Evolutionary conservation across 2,113 vertebrate species (phyloP), one percentile per base, ranked within the genome.

Genomic region (Speoplatyrhinus poulsoni): DNA sequence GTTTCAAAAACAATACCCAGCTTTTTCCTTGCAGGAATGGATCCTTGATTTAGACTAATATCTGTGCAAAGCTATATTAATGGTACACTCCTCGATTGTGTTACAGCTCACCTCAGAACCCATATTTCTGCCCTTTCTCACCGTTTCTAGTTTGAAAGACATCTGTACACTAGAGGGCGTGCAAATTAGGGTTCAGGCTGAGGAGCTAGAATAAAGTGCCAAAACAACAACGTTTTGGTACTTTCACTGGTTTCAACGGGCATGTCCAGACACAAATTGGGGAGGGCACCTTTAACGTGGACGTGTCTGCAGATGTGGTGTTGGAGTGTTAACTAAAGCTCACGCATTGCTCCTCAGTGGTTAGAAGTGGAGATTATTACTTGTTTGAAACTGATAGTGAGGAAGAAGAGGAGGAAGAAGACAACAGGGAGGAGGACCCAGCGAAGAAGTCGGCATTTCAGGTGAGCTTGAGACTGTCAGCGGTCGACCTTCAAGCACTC

Each of bases 351-450:
- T 81, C 85, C 90, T 90, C 93, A 99, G 98, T 99, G 96, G 96
- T 99, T 86, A 97, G 96, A 89, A 98, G 97, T 92, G 98, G 98
- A 91, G 96, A 99, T 93, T 99, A 99, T 95, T 99, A 99, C 94
- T 95, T 99, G 82, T 99, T 99, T 98, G 98, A 99, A 92, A 98
- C 98, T 86, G 98, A 99, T 80, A 99, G 98, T 72, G 98, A 98
- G 93, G 98, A 99, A 49, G 97, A 99, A 69, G 97, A 95, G 62
- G 95, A 98, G 61, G 97, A 99, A 62, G 93, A 95, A 8, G 92
- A 95, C 47, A 95, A 94, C 90, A 96, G 94, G 77, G 95, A 98
- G 10, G 95, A 96, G 12, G 96, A 98, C 1, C 91, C 77, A 1
- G 94, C 93, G 0, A 95, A 91, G 81, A 99, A 94, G 87, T 99